Evolutionary conservation across 92 coral and sea anemone genomes (phyloP).

Genomic region (Pocillopora grandis): DNA sequence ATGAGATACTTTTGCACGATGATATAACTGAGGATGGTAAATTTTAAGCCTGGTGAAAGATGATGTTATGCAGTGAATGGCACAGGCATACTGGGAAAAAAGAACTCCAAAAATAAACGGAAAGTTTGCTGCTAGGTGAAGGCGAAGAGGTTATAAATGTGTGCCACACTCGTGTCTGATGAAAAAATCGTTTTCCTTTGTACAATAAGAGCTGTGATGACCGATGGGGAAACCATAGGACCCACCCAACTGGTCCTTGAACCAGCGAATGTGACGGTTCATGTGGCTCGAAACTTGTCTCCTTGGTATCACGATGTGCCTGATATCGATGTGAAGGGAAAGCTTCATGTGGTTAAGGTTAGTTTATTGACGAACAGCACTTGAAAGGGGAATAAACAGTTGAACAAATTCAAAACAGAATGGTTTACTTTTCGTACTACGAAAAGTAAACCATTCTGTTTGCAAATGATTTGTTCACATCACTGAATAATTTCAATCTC

Average conservation of each 20-base stretch:
- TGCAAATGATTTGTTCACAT: no score
- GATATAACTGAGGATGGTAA: no score
- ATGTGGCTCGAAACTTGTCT: constrained; percentile 81
- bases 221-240: constrained; percentile 62
- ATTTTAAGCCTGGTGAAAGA: no score
- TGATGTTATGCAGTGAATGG: no score
- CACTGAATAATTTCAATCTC: no score
- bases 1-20: no score
- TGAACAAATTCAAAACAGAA: no score
- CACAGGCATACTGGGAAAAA: no score
- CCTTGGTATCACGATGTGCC: constrained; percentile 94
- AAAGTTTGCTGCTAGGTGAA: no score
- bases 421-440: no score
- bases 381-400: neutral
- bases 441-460: no score
- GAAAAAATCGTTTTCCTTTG: neutral
- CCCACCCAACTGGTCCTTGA: constrained; percentile 77
- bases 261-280: constrained; percentile 73
- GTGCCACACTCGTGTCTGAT: neutral
- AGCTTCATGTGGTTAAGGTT: constrained; percentile 88
- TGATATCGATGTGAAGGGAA: constrained; percentile 86
- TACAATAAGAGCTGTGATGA: constrained; percentile 50
- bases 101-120: no score
- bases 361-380: neutral
- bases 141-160: neutral